Evolutionary conservation across 2,113 vertebrate species (phyloP).

Genomic region (Columbina picui): DNA sequence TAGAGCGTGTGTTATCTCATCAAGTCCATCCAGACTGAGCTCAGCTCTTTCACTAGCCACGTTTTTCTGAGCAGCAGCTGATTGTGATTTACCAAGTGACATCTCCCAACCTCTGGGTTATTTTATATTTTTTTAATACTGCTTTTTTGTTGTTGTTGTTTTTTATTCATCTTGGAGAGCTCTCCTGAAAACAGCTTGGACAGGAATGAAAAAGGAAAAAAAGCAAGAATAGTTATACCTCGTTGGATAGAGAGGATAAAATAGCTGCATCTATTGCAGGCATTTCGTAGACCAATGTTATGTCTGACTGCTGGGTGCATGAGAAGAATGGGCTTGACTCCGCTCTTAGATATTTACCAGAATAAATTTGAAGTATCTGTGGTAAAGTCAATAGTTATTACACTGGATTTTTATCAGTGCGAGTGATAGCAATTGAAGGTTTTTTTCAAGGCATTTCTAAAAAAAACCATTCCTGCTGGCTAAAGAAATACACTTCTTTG

Average conservation of each 20-base stretch:
- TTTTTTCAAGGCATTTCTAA: conserved; percentile 2
- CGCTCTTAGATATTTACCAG: neutral
- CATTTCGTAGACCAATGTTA: neutral
- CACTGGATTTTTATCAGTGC: conserved; percentile 33
- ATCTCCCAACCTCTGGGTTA: neutral
- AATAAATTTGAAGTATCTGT: conserved; percentile 15
- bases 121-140: neutral
- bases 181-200: neutral
- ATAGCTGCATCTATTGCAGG: neutral
- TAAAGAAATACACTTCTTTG: conserved; percentile 42
- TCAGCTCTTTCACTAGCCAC: neutral
- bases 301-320: neutral
- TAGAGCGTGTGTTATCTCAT: neutral
- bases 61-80: neutral
- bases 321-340: neutral
- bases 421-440: conserved; percentile 2
- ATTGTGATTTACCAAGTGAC: neutral
- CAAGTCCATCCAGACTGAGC: neutral
- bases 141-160: neutral
- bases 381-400: conserved; percentile 1
- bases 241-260: neutral
- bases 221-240: neutral
- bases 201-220: neutral
- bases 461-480: neutral
- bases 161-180: neutral